Evolutionary conservation across 2,797 vertebrate genomes (phyloP).

Genomic region (Syndactyla subalaris): DNA sequence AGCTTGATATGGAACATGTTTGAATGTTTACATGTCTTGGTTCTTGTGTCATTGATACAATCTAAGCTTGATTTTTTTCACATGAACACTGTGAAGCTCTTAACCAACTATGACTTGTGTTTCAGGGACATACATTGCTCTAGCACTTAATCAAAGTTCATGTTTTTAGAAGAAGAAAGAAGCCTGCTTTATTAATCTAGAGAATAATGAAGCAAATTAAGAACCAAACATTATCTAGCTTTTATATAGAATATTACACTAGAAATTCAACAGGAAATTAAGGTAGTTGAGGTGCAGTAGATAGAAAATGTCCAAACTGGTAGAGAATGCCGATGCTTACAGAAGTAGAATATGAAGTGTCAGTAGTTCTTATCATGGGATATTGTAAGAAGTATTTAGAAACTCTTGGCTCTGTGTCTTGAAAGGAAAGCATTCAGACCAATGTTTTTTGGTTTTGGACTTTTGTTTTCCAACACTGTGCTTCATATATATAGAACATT

Average conservation of each 20-base stretch:
- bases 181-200: neutral
- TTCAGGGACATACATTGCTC: neutral
- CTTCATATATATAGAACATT: neutral
- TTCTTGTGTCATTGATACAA: neutral
- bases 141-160: neutral
- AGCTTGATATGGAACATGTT: neutral
- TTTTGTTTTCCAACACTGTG: neutral
- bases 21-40: neutral
- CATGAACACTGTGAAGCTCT: neutral
- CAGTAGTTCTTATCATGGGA: neutral
- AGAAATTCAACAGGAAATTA: neutral
- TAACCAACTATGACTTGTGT: neutral
- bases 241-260: neutral
- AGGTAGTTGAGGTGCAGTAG: neutral
- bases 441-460: neutral
- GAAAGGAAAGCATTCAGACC: neutral
- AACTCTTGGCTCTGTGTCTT: neutral
- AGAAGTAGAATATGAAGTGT: neutral
- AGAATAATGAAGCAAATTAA: neutral
- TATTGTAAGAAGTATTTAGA: neutral
- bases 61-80: neutral
- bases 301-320: neutral
- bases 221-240: neutral
- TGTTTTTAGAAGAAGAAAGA: neutral
- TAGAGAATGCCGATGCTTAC: neutral